Evolutionary conservation across 2,113 vertebrate species (phyloP).

Genomic region (Hystrix cristata): DNA sequence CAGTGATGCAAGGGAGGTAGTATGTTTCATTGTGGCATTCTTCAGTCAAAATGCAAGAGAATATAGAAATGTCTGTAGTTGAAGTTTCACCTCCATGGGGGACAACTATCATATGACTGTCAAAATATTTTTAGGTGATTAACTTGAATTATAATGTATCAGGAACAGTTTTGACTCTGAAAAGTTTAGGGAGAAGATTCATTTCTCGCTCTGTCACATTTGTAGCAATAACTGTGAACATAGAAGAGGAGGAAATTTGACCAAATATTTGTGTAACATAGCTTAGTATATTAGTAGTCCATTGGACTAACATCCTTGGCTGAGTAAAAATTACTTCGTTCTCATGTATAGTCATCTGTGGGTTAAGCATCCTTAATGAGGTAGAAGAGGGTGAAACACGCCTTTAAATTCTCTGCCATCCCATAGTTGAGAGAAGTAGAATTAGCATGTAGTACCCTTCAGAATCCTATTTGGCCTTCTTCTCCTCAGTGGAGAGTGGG

Average conservation of each 20-base stretch:
- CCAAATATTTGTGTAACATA: background rate
- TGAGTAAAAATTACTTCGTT: background rate
- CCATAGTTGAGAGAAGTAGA: background rate
- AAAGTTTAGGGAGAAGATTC: constrained; percentile 20
- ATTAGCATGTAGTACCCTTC: background rate
- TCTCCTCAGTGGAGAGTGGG: background rate
- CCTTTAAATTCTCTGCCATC: background rate
- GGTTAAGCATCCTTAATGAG: background rate
- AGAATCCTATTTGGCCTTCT: background rate
- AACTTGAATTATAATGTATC: background rate
- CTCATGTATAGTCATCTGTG: background rate
- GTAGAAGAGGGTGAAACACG: background rate
- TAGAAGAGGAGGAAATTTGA: background rate
- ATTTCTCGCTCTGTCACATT: constrained; percentile 36
- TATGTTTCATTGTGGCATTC: background rate
- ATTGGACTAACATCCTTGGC: background rate
- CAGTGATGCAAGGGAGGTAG: background rate
- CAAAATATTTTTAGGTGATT: background rate
- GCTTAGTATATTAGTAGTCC: background rate
- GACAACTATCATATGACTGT: background rate
- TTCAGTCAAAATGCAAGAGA: background rate
- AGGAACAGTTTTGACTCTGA: background rate
- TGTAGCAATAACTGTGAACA: constrained; percentile 35
- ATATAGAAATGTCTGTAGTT: background rate
- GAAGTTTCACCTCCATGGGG: background rate